Evolutionary conservation across 2,888 invertebrate species (phyloP).

Genomic region (Creontiades dilutus): DNA sequence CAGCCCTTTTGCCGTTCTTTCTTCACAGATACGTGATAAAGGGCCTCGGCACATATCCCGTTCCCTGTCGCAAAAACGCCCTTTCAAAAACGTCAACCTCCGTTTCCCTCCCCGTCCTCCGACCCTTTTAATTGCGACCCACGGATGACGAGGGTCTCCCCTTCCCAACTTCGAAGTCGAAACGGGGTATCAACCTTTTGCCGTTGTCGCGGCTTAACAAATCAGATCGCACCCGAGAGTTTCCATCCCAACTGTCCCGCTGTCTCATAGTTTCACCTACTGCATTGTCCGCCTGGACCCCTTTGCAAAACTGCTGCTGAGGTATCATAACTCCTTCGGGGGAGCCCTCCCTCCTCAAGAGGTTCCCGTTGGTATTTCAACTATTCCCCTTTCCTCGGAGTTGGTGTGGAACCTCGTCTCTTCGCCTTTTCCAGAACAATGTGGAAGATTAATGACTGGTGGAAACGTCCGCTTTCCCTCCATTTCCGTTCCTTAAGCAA

Average conservation of each 20-base stretch:
- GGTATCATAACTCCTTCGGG: constrained; percentile 26
- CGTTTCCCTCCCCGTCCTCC: background rate
- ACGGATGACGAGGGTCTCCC: constrained; percentile 31
- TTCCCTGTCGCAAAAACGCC: background rate
- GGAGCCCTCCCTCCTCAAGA: background rate
- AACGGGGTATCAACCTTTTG: background rate
- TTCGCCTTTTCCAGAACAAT: constrained; percentile 18
- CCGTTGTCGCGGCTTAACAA: background rate
- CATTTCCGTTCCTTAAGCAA: constrained; percentile 1
- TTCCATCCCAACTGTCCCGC: background rate
- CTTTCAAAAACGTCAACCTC: constrained; percentile 43
- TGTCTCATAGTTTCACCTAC: constrained; percentile 1
- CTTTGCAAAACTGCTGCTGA: background rate
- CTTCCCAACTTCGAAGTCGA: background rate
- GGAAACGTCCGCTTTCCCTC: constrained; percentile 32
- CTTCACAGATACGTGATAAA: background rate
- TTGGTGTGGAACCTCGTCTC: background rate
- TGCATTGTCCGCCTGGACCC: background rate
- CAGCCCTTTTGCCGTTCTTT: background rate
- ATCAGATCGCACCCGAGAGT: background rate
- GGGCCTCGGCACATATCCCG: background rate
- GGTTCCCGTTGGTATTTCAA: constrained; percentile 28
- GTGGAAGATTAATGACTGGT: constrained; percentile 37
- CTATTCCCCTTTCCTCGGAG: background rate
- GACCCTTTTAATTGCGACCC: constrained; percentile 45